phyloP scores from a whole-genome alignment of 2,113 vertebrate genomes.

The Merops nubicus region DNA sequence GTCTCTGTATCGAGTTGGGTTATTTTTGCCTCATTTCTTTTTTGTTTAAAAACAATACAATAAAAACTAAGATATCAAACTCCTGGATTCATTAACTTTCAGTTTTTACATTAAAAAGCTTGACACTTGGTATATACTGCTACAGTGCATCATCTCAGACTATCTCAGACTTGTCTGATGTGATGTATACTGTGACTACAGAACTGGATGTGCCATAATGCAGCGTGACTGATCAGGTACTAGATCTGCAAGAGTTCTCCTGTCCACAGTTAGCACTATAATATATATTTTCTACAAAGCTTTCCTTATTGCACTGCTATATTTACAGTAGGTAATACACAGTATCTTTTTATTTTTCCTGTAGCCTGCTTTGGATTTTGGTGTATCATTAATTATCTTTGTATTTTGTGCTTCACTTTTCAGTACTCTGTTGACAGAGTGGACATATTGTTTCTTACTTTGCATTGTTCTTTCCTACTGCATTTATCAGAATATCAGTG shows the following conservation, averaged over 20 bases:
- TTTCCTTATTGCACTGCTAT: background rate
- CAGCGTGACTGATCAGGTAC: background rate
- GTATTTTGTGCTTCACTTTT: background rate
- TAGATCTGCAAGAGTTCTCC: background rate
- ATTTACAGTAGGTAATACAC: background rate
- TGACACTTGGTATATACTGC: background rate
- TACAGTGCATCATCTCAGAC: background rate
- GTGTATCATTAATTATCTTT: background rate
- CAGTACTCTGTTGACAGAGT: background rate
- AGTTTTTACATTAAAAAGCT: background rate
- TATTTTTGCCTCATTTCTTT: background rate
- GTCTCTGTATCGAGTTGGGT: background rate
- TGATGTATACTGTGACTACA: background rate
- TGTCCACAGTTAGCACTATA: background rate
- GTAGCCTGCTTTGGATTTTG: background rate
- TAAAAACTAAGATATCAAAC: background rate
- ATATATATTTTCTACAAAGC: background rate
- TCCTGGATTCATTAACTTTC: background rate
- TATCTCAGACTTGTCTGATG: background rate
- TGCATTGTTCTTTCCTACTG: background rate
- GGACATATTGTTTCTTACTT: background rate
- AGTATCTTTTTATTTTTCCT: background rate
- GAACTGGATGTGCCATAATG: background rate
- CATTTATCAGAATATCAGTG: background rate
- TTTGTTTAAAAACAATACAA: background rate